Conservation (phyloP, 2,113 vertebrate genomes). For the Grantiella picta region DNA sequence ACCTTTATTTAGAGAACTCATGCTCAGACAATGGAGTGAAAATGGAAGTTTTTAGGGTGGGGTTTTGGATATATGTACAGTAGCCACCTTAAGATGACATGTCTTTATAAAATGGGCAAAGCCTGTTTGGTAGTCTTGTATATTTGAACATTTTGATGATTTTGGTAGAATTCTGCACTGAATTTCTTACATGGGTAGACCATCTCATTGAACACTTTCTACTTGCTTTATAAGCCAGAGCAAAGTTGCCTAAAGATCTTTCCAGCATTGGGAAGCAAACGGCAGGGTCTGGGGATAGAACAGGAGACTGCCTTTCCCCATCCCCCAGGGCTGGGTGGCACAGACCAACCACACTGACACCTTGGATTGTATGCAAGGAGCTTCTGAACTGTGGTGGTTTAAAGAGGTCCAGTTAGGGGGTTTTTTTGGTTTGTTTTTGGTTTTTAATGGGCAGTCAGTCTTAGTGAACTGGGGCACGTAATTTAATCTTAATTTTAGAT, state of each 20-base stretch:
- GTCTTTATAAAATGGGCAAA: not conserved
- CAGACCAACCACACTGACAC: rapidly evolving
- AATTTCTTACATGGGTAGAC: not conserved
- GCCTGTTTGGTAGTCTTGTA: rapidly evolving
- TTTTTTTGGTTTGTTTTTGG: no score
- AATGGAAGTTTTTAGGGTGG: not conserved
- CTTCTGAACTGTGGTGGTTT: not conserved
- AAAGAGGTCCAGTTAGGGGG: not conserved
- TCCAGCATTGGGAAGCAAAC: not conserved
- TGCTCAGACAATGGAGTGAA: not conserved
- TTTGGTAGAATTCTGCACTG: not conserved
- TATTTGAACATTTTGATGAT: not conserved
- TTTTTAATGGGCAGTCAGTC: not conserved
- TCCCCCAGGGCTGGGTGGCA: not conserved
- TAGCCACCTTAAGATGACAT: not conserved
- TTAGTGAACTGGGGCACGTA: not conserved
- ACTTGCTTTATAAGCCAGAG: not conserved
- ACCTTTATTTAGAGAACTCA: not conserved
- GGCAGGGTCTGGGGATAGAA: no score
- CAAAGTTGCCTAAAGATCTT: not conserved
- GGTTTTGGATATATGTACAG: not conserved
- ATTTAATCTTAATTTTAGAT: not conserved
- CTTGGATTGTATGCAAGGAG: not conserved
- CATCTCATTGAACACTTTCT: not conserved
- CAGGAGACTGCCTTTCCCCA: not conserved